Evolutionary conservation across 2,888 invertebrate species (phyloP).

Genomic region (Cheilosia vulpina): DNA sequence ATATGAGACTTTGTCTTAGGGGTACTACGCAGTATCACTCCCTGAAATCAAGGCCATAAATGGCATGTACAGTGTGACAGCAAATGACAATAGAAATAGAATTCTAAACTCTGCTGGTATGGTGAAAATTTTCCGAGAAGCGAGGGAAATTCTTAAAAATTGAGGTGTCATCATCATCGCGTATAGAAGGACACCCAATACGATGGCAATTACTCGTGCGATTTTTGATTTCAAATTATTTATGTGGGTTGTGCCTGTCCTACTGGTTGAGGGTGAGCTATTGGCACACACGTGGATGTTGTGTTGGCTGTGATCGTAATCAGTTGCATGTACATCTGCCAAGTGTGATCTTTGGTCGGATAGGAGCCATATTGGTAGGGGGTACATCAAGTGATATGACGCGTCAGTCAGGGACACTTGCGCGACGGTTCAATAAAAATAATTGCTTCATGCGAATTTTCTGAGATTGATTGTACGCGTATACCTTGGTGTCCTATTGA

Average conservation of each 20-base stretch:
- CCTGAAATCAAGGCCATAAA: constrained; percentile 70
- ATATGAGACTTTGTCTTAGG: constrained; percentile 51
- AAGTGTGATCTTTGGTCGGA: background rate
- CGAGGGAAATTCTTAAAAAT: constrained; percentile 47
- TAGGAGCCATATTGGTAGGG: background rate
- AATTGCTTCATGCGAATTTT: too few species aligned
- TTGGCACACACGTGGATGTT: constrained; percentile 50
- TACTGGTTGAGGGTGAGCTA: constrained; percentile 17
- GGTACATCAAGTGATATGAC: too few species aligned
- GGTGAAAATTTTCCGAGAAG: constrained; percentile 61
- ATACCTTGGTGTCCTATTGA: too few species aligned
- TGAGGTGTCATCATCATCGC: constrained; percentile 62
- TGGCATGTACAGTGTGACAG: constrained; percentile 43
- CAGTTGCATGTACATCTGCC: constrained; percentile 24
- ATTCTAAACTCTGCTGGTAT: constrained; percentile 40
- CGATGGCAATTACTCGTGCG: constrained; percentile 68
- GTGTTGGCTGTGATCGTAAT: constrained; percentile 15
- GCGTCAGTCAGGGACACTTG: too few species aligned
- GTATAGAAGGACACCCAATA: constrained; percentile 64
- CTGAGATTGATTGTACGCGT: too few species aligned
- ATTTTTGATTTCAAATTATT: constrained; percentile 56
- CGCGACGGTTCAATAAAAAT: too few species aligned
- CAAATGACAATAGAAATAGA: constrained; percentile 41
- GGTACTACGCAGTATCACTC: constrained; percentile 66
- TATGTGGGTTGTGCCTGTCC: constrained; percentile 22